phyloP scores from a whole-genome alignment of 2,797 vertebrate species.

The Sebastolobus altivelis region DNA sequence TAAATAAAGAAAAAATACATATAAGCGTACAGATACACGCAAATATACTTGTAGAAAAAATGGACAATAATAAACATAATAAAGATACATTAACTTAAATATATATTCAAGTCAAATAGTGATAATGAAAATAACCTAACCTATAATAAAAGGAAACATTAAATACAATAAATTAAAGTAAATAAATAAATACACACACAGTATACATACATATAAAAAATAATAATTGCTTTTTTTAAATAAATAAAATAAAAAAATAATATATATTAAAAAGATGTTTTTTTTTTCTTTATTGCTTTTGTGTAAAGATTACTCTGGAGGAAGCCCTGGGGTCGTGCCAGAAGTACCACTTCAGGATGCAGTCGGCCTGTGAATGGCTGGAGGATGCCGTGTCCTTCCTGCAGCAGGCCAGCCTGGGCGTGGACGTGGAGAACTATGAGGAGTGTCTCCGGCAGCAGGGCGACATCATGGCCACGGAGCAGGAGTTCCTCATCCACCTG shows the following conservation, averaged over 20 bases:
- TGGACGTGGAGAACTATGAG: constrained; percentile 94
- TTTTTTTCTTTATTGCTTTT: background rate
- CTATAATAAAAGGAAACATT: no score
- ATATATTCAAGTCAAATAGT: no score
- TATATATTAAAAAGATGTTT: no score
- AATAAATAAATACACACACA: no score
- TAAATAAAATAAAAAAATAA: background rate
- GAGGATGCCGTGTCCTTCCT: constrained; percentile 94
- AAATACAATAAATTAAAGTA: no score
- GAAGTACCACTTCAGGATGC: constrained; percentile 92
- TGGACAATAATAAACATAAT: no score
- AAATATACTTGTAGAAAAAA: background rate
- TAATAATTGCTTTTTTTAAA: no score
- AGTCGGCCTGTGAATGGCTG: constrained; percentile 93
- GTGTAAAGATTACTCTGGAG: constrained; percentile 88
- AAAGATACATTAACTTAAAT: no score
- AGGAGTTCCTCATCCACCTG: constrained; percentile 87
- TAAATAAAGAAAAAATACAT: no score
- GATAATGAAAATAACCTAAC: no score
- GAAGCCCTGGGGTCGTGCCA: constrained; percentile 90
- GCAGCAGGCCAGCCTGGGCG: constrained; percentile 89
- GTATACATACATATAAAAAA: background rate
- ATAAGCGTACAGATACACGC: background rate
- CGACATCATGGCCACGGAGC: constrained; percentile 92
- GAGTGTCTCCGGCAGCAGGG: constrained; percentile 90